Percentiles rank a stretch among this genome's conserved stretches.
These are phyloP conservation scores for Rhorus exstirpatorius DNA, from an alignment of 2,888 invertebrate species.

Conservation along the genomic window DNA sequence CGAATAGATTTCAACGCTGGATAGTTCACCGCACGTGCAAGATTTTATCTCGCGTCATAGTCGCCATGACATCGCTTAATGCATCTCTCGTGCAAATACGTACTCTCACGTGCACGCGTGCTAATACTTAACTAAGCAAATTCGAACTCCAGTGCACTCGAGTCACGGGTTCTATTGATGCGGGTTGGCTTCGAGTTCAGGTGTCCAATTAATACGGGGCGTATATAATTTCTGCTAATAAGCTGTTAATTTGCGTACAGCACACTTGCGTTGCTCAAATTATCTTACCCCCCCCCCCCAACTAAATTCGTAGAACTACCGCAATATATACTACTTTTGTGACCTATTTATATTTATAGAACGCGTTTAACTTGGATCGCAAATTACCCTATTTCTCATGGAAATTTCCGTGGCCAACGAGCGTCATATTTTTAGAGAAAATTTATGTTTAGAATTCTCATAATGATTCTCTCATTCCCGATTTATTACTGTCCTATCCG, in stretches of 20 bases:
- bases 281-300: not conserved
- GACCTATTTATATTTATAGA: not conserved
- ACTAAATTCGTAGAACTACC: not conserved
- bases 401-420: too few relatives aligned
- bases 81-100: not conserved
- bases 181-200: slow-evolving; percentile 1
- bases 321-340: not conserved
- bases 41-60: slow-evolving; percentile 1
- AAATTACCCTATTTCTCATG: too few relatives aligned
- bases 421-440: too few relatives aligned
- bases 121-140: slow-evolving; percentile 4
- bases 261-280: not conserved
- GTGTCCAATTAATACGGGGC: slow-evolving; percentile 2
- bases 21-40: slow-evolving; percentile 6
- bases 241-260: not conserved
- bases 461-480: too few relatives aligned
- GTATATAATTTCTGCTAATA: not conserved
- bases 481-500: too few relatives aligned
- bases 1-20: not conserved
- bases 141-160: slow-evolving; percentile 11
- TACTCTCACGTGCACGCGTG: slow-evolving; percentile 4
- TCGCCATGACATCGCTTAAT: not conserved
- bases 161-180: slow-evolving; percentile 1
- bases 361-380: not conserved
- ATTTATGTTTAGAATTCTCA: too few relatives aligned